A percentile compares a stretch with the other conserved stretches of the same genome.
Conservation (phyloP, 2,888 invertebrate genomes). For the Hypselothyrea guttata region DNA sequence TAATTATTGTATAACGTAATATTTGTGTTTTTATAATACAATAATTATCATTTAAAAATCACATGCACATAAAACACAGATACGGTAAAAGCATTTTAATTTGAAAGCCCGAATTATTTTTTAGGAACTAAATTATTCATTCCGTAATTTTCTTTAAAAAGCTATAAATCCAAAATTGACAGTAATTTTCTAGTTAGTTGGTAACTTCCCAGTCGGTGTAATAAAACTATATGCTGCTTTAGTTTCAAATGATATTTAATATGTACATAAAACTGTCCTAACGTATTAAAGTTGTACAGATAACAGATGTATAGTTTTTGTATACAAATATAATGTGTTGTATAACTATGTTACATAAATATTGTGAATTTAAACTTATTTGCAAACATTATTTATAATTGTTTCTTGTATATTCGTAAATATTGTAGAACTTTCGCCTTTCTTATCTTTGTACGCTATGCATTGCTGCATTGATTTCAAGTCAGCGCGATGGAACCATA, state of each 20-base stretch:
- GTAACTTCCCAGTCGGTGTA: not conserved
- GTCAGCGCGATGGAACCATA: constrained; percentile 39
- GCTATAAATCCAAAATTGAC: too few species aligned
- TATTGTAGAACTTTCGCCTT: constrained; percentile 11
- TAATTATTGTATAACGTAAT: too few species aligned
- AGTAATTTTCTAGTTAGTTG: too few species aligned
- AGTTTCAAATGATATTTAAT: constrained; percentile 22
- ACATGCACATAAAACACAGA: too few species aligned
- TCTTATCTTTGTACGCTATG: constrained; percentile 42
- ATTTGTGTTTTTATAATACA: too few species aligned
- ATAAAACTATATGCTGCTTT: constrained; percentile 1
- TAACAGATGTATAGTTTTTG: constrained; percentile 30
- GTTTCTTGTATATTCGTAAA: constrained; percentile 18
- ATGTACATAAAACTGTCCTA: constrained; percentile 32
- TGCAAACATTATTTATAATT: constrained; percentile 4
- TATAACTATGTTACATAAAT: constrained; percentile 27
- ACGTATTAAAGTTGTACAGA: constrained; percentile 22
- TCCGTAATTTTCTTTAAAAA: too few species aligned
- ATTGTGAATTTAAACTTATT: constrained; percentile 14
- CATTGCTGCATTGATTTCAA: constrained; percentile 50
- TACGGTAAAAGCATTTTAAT: too few species aligned
- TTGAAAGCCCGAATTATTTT: too few species aligned
- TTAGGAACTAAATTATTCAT: too few species aligned
- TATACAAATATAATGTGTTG: constrained; percentile 20
- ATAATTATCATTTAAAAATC: too few species aligned